Conservation (phyloP, 2,113 vertebrate genomes). For the Paedocypris sp. region DNA sequence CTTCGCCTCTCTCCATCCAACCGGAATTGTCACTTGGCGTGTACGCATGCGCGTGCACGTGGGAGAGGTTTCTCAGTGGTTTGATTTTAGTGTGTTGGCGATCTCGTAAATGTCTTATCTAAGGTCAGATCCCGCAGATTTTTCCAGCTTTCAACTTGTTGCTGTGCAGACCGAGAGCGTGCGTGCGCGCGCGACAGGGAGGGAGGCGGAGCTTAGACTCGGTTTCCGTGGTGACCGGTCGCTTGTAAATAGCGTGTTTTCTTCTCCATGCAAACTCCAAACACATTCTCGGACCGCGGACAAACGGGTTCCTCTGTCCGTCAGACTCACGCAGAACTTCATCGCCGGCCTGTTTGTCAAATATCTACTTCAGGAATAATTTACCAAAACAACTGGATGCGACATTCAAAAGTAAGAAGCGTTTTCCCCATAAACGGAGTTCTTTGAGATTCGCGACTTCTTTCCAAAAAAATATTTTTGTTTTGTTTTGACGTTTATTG, state of each 20-base stretch:
- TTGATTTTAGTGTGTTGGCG: too few species aligned
- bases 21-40: too few species aligned
- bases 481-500: background rate
- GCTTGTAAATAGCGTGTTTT: conserved; percentile 28
- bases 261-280: conserved; percentile 12
- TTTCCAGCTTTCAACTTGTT: background rate
- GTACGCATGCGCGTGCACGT: background rate
- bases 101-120: background rate
- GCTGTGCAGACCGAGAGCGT: conserved; percentile 8
- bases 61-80: too few species aligned
- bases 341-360: background rate
- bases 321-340: background rate
- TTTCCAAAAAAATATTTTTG: too few species aligned
- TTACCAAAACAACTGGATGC: background rate
- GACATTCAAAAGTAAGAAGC: background rate
- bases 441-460: too few species aligned
- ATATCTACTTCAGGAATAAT: background rate
- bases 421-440: too few species aligned
- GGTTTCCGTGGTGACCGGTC: conserved; percentile 45
- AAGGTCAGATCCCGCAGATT: background rate
- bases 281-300: background rate
- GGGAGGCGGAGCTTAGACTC: conserved; percentile 36
- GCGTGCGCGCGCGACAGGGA: background rate
- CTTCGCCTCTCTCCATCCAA: background rate
- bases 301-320: background rate